Evolutionary conservation across 1,140 invertebrate genomes (phyloP).

Genomic region (Microplitis mediator): DNA sequence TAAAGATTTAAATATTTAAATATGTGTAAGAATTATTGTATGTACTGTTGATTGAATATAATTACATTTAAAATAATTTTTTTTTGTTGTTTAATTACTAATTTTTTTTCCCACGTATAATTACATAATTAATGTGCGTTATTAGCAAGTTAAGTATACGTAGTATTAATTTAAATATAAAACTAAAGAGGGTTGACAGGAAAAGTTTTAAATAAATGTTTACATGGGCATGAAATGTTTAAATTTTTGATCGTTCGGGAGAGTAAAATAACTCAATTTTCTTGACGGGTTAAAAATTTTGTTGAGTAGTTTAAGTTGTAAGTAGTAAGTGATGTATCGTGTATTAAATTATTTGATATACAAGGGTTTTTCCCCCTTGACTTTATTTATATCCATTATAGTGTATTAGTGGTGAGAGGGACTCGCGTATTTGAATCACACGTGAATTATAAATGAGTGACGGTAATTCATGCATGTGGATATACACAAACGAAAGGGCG

Average conservation of each 20-base stretch:
- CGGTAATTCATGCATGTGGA: slow-evolving; percentile 25
- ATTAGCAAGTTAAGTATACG: too few species aligned
- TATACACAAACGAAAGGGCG: not conserved
- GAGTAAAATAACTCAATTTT: not conserved
- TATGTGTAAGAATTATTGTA: not conserved
- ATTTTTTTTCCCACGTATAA: too few species aligned
- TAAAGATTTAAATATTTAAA: not conserved
- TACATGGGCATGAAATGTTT: too few species aligned
- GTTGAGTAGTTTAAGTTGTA: not conserved
- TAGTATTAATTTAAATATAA: too few species aligned
- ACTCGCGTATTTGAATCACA: slow-evolving; percentile 30
- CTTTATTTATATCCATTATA: not conserved
- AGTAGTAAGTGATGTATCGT: not conserved
- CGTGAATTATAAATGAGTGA: slow-evolving; percentile 37
- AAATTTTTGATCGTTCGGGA: not conserved
- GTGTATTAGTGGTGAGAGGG: slow-evolving; percentile 8
- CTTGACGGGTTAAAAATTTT: not conserved
- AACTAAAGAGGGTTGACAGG: too few species aligned
- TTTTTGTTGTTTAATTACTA: too few species aligned
- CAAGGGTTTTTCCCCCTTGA: not conserved
- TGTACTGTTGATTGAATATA: not conserved
- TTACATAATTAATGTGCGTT: too few species aligned
- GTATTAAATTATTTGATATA: not conserved
- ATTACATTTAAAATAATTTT: too few species aligned
- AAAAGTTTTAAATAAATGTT: too few species aligned